phyloP scores from a whole-genome alignment of 1,140 invertebrate species.

The Coboldia fuscipes region DNA sequence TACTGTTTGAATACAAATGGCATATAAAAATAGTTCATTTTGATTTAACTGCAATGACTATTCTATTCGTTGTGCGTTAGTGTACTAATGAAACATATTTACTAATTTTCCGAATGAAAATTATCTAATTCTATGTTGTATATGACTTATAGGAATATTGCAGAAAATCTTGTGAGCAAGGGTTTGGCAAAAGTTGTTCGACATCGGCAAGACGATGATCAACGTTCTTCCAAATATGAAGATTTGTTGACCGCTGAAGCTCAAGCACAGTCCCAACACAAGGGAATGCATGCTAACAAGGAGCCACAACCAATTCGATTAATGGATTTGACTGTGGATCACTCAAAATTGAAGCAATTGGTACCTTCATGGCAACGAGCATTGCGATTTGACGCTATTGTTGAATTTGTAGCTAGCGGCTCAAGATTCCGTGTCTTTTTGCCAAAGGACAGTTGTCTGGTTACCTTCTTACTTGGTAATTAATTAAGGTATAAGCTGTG shows the following conservation, averaged over 20 bases:
- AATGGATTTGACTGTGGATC: slow-evolving; percentile 58
- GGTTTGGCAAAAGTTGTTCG: slow-evolving; percentile 82
- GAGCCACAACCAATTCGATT: slow-evolving; percentile 63
- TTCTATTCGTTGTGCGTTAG: no score
- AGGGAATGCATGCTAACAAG: slow-evolving; percentile 73
- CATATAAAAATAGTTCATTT: no score
- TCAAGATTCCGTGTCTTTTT: slow-evolving; percentile 81
- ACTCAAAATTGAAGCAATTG: slow-evolving; percentile 68
- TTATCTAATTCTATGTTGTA: not conserved
- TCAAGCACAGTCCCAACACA: slow-evolving; percentile 68
- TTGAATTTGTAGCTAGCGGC: slow-evolving; percentile 90
- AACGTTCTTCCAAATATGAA: slow-evolving; percentile 85
- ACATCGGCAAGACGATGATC: slow-evolving; percentile 89
- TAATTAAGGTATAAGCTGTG: no score
- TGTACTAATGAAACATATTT: no score
- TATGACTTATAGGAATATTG: slow-evolving; percentile 57
- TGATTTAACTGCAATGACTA: no score
- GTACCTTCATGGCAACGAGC: slow-evolving; percentile 77
- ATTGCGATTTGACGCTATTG: slow-evolving; percentile 65
- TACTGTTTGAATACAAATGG: not conserved
- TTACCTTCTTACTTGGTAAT: slow-evolving; percentile 88
- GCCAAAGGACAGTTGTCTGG: slow-evolving; percentile 83
- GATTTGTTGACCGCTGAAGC: slow-evolving; percentile 80
- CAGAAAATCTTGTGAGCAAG: slow-evolving; percentile 79
- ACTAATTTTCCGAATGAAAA: no score